Base-by-base conservation (phyloP, 2,797 vertebrate genomes). In the Spea hammondii region DNA sequence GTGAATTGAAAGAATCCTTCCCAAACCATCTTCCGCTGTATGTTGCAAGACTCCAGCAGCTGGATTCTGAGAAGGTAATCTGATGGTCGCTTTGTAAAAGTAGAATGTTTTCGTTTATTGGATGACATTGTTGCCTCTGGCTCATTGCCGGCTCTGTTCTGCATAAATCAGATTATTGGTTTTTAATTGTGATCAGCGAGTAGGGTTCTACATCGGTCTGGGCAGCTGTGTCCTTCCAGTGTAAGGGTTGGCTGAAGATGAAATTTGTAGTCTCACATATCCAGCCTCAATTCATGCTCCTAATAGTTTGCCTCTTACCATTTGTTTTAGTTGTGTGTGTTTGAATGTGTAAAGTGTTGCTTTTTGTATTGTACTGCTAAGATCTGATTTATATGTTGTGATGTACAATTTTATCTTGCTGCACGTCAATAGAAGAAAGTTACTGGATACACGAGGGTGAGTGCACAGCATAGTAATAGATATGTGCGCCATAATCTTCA, bases 31-130 rank as follows among this genome's bases (percentile, higher is more conserved):
- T 99, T 83, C 96, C 96, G 0, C 87, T 99, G 47, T 96, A 99
- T 0, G 96, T 99, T 66, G 97, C 97, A 76, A 91, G 96, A 79
- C 94, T 99, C 79, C 97, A 99, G 88, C 98, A 99, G 79, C 88
- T 99, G 86, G 98, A 99, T 91, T 95, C 93, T 67, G 97, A 99
- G 87, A 98, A 99, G 95, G 97, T 98, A 70, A 80, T 32, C 1
- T 32, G 32, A 32, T 32, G 32, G 32, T 32, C 32, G 32, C 32
- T 32, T 32, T 32, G 1, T 32, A 32, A 32, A 32, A 32, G 32
- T 32, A 32, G 32, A 32, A 32, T 32, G 32, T 32, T 32, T 32
- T 32, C 2, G 32, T 32, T 32, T 32, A 32, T 32, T 32, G 2
- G 2, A 32, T 32, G 32, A 32, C 32, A 32, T 32, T 32, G 32